phyloP scores from a whole-genome alignment of 2,797 vertebrate species.

The Phoeniculus purpureus region DNA sequence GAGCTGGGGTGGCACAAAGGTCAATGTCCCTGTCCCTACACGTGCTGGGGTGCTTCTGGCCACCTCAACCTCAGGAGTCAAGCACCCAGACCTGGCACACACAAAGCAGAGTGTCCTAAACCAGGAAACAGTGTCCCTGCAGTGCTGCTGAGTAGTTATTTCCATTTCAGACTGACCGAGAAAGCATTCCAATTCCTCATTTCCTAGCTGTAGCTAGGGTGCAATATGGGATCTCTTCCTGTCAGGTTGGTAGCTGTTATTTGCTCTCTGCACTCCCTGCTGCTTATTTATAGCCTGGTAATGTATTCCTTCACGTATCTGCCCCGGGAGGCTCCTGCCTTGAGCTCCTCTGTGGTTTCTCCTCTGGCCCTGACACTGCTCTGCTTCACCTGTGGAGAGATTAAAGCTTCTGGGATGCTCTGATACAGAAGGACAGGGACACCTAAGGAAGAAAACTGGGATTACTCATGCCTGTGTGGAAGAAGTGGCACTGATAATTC shows the following conservation, averaged over 20 bases:
- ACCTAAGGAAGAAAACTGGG: neutral
- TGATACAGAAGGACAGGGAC: neutral
- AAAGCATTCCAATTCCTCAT: neutral
- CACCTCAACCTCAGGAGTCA: neutral
- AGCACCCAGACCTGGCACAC: fast-evolving
- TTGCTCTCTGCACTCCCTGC: neutral
- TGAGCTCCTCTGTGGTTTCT: neutral
- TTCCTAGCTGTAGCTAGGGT: fast-evolving
- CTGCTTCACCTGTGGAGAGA: neutral
- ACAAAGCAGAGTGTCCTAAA: neutral
- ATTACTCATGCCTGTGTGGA: neutral
- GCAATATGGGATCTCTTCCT: fast-evolving
- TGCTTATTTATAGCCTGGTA: neutral
- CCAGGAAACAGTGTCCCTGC: neutral
- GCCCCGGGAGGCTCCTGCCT: neutral
- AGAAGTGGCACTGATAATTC: neutral
- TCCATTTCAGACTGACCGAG: neutral
- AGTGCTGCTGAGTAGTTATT: neutral
- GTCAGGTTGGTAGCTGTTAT: neutral
- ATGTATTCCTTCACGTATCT: fast-evolving
- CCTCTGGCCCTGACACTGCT: neutral
- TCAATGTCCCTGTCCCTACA: fast-evolving
- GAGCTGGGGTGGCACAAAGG: neutral
- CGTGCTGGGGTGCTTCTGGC: fast-evolving
- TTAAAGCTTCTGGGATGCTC: neutral